Conservation (phyloP, 1,140 invertebrate species). For the Hydropsyche tenuis region DNA sequence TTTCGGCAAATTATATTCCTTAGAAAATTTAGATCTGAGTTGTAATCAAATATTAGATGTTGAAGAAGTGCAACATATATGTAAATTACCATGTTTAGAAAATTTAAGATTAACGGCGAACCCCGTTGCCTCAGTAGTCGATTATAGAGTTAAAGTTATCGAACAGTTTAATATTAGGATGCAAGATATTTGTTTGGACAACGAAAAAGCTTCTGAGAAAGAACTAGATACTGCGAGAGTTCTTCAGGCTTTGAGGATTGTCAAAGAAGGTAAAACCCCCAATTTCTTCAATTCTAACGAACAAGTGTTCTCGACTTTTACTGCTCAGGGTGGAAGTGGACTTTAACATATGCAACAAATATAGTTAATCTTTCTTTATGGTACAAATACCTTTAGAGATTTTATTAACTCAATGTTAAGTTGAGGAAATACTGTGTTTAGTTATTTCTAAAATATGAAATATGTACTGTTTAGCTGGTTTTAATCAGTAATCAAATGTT, state of each 20-base stretch:
- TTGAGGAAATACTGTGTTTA: no score
- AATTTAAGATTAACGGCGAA: constrained; percentile 86
- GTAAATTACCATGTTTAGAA: constrained; percentile 84
- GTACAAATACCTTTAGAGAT: no score
- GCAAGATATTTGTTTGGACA: constrained; percentile 81
- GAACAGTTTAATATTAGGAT: constrained; percentile 81
- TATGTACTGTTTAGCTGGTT: no score
- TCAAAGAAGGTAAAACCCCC: constrained; percentile 60
- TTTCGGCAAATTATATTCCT: constrained; percentile 83
- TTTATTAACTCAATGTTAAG: no score
- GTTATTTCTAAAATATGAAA: no score
- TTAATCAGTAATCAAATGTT: no score
- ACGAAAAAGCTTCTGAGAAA: constrained; percentile 83
- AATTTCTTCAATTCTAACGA: constrained; percentile 54
- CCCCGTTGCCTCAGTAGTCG: constrained; percentile 82
- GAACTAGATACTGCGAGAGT: constrained; percentile 92
- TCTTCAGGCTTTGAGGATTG: constrained; percentile 79
- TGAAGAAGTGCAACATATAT: constrained; percentile 80
- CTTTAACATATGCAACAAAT: constrained; percentile 34
- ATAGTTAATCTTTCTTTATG: no score
- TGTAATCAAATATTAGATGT: constrained; percentile 84
- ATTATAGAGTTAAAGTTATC: constrained; percentile 90
- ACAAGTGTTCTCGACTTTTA: constrained; percentile 38
- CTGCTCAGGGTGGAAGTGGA: constrained; percentile 46
- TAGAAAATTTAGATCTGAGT: constrained; percentile 85